Percentiles rank a stretch among this genome's conserved stretches.
Conservation (phyloP, 1,140 invertebrate species). For the Fopius arisanus region DNA sequence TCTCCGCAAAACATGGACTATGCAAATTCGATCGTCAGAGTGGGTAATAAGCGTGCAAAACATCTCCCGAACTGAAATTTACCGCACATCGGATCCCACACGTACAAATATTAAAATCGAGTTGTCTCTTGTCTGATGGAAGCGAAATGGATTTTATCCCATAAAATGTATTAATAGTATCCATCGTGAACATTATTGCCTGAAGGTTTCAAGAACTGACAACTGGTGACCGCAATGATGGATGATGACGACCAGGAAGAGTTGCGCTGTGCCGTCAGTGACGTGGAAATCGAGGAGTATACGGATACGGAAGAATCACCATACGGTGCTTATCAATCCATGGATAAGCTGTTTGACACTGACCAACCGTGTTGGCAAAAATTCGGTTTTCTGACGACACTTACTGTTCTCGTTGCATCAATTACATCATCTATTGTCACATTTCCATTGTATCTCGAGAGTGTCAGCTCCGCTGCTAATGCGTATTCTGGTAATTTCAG, state of each 20-base stretch:
- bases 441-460: constrained; percentile 57
- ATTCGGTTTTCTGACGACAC: constrained; percentile 51
- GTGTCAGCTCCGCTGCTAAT: constrained; percentile 51
- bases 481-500: constrained; percentile 53
- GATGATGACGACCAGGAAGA: constrained; percentile 61
- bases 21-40: no score
- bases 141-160: no score
- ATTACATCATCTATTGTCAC: constrained; percentile 53
- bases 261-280: constrained; percentile 55
- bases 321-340: constrained; percentile 52
- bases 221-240: constrained; percentile 42
- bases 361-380: constrained; percentile 55
- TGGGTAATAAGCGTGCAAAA: no score
- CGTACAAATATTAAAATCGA: no score
- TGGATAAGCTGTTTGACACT: constrained; percentile 59
- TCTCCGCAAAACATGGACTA: no score
- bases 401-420: constrained; percentile 46
- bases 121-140: no score
- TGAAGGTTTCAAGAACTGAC: no score
- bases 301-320: constrained; percentile 58
- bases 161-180: no score
- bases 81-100: no score
- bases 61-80: no score
- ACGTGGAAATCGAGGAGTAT: constrained; percentile 58
- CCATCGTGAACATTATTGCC: no score